A percentile compares a stretch with the other conserved stretches of the same genome.
These are phyloP conservation scores for Agriotes lineatus DNA, from an alignment of 2,888 invertebrate species.

Conservation along the genomic window DNA sequence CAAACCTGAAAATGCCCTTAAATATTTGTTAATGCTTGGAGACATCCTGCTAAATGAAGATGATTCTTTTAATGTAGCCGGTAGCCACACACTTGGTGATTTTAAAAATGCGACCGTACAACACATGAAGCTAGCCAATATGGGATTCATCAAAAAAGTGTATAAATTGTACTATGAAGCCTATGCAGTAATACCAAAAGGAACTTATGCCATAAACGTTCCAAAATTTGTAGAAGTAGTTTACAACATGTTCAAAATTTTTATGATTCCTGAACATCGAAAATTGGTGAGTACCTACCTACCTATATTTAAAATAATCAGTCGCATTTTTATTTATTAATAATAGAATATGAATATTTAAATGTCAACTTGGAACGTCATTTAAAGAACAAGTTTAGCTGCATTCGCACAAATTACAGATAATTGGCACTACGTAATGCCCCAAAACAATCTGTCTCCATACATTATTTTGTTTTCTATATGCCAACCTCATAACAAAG, in stretches of 20 bases:
- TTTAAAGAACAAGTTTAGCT: too few species aligned
- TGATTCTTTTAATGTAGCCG: conserved; percentile 19
- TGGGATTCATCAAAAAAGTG: neutral
- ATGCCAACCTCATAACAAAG: too few species aligned
- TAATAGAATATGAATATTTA: too few species aligned
- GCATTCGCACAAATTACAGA: too few species aligned
- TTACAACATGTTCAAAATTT: neutral
- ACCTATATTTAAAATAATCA: neutral
- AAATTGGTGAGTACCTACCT: neutral
- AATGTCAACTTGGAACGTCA: too few species aligned
- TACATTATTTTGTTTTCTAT: too few species aligned
- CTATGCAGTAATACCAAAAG: neutral
- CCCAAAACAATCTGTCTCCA: too few species aligned
- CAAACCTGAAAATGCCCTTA: too few species aligned
- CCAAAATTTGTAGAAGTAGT: neutral
- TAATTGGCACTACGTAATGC: too few species aligned
- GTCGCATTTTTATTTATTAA: neutral
- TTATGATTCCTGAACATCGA: neutral
- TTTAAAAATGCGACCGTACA: neutral
- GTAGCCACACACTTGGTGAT: conserved; percentile 43
- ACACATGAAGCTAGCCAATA: neutral
- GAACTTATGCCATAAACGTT: neutral
- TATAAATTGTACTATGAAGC: neutral
- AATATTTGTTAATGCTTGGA: neutral
- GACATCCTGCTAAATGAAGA: conserved; percentile 10